phyloP scores from a whole-genome alignment of 2,113 vertebrate species.

The Gobius niger region DNA sequence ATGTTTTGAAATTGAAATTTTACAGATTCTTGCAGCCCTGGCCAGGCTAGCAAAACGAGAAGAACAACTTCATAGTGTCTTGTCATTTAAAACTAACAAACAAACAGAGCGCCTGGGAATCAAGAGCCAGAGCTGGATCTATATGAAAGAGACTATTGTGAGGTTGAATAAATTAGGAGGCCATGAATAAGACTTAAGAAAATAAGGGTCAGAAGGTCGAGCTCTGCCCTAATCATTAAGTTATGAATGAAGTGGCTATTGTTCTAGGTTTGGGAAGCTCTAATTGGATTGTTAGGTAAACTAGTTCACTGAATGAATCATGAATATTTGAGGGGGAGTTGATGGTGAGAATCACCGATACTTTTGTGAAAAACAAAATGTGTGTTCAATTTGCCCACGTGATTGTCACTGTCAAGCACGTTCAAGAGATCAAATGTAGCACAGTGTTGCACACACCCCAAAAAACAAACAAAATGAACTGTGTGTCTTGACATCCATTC shows the following conservation, averaged over 20 bases:
- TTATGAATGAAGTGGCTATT: conserved; percentile 51
- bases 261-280: conserved; percentile 23
- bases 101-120: conserved; percentile 27
- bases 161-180: conserved; percentile 50
- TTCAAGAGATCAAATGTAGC: too few relatives aligned
- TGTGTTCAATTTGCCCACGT: too few relatives aligned
- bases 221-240: conserved; percentile 36
- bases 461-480: too few relatives aligned
- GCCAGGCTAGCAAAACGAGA: conserved; percentile 17
- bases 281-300: conserved; percentile 7
- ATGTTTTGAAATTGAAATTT: background rate
- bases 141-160: conserved; percentile 55
- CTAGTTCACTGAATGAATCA: background rate
- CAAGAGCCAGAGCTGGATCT: background rate
- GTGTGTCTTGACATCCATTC: too few relatives aligned
- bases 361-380: too few relatives aligned
- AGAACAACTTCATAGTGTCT: conserved; percentile 16
- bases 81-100: conserved; percentile 15
- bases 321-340: background rate
- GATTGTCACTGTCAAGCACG: too few relatives aligned
- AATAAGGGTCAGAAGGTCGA: conserved; percentile 40
- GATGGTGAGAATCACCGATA: background rate
- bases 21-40: conserved; percentile 13
- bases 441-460: too few relatives aligned
- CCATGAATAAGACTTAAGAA: conserved; percentile 34